A percentile compares a stretch with the other conserved stretches of the same genome.
phyloP scores from a whole-genome alignment of 2,113 vertebrate species.

The Aramus guarauna region DNA sequence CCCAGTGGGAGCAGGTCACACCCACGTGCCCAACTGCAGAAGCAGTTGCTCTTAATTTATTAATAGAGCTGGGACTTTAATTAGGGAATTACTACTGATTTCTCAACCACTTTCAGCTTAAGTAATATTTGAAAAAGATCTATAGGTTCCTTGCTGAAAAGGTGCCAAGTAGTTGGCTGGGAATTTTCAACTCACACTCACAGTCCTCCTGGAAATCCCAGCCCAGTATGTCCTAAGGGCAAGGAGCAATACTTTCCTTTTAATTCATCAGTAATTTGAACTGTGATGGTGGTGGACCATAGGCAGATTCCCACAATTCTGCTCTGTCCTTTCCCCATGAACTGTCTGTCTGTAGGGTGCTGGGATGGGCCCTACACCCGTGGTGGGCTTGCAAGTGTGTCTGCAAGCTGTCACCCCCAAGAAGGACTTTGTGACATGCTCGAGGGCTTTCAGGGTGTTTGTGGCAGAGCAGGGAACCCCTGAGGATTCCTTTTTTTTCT shows the following conservation, averaged over 20 bases:
- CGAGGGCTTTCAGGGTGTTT: not conserved
- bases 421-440: not conserved
- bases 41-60: not conserved
- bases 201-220: not conserved
- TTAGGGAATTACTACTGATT: not conserved
- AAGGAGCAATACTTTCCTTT: not conserved
- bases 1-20: not conserved
- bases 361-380: not conserved
- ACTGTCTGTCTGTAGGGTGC: not conserved
- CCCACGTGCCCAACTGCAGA: not conserved
- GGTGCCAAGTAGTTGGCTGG: not conserved
- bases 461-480: not conserved
- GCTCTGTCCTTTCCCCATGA: not conserved
- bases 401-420: not conserved
- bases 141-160: not conserved
- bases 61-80: not conserved
- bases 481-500: not conserved
- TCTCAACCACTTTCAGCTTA: not conserved
- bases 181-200: not conserved
- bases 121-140: not conserved
- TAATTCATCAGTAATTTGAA: not conserved
- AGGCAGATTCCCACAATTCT: not conserved
- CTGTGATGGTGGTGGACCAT: not conserved
- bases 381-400: not conserved
- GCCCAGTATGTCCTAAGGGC: not conserved